These are phyloP conservation scores for Coregonus ussuriensis DNA, from an alignment of 2,797 vertebrate species.

Conservation along the genomic window DNA sequence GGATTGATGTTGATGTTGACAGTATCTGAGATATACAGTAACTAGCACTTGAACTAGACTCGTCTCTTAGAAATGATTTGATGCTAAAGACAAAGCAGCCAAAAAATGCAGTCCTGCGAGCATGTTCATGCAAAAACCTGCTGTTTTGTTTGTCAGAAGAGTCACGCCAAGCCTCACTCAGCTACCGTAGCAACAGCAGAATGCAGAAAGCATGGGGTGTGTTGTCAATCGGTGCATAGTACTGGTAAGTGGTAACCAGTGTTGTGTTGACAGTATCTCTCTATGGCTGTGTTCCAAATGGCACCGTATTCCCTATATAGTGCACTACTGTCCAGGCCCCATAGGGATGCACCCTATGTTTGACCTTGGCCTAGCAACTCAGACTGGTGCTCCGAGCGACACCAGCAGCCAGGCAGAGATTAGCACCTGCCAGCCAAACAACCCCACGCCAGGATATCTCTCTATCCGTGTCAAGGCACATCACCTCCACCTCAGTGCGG, in stretches of 20 bases:
- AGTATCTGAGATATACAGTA: not conserved
- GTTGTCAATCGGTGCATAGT: conserved; percentile 20
- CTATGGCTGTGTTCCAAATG: not conserved
- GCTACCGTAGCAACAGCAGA: not conserved
- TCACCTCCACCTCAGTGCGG: conserved; percentile 16
- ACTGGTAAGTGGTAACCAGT: conserved; percentile 36
- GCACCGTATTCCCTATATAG: not conserved
- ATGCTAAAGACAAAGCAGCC: conserved; percentile 6
- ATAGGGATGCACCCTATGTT: not conserved
- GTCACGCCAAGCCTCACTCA: not conserved
- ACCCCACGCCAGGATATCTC: conserved; percentile 16
- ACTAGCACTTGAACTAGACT: not conserved
- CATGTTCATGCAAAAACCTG: not conserved
- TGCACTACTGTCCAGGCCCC: not conserved
- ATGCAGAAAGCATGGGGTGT: conserved; percentile 26
- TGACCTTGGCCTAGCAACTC: conserved; percentile 39
- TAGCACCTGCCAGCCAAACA: conserved; percentile 48
- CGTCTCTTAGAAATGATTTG: not conserved
- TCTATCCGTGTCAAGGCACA: conserved; percentile 12
- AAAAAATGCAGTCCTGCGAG: not conserved
- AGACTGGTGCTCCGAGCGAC: conserved; percentile 12
- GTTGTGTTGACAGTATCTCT: conserved; percentile 36
- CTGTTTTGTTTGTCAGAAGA: not conserved
- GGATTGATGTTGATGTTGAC: not conserved
- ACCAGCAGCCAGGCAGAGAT: conserved; percentile 28